Conservation (phyloP, 2,888 invertebrate genomes). For the Tubiluchus corallicola region DNA sequence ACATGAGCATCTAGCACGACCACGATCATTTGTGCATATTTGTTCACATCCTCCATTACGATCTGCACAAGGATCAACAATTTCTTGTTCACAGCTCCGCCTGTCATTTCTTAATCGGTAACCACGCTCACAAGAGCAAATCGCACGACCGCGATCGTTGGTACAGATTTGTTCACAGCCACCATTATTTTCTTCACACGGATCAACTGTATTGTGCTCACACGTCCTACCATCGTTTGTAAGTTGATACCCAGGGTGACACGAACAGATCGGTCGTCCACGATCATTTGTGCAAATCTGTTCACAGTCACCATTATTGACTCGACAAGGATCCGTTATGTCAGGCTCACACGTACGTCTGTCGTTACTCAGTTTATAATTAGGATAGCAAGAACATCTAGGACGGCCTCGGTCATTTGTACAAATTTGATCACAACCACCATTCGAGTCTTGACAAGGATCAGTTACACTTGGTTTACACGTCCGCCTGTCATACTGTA, state of each 20-base stretch:
- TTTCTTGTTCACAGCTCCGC: slow-evolving; percentile 24
- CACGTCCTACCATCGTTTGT: slow-evolving; percentile 28
- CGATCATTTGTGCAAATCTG: no score
- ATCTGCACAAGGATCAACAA: slow-evolving; percentile 29
- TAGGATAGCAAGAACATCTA: no score
- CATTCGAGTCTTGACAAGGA: no score
- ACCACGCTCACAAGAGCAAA: slow-evolving; percentile 33
- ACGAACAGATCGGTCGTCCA: no score
- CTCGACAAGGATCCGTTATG: no score
- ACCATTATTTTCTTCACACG: slow-evolving; percentile 39
- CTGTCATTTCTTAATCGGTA: slow-evolving; percentile 24
- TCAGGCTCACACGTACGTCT: no score
- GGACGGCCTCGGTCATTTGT: slow-evolving; percentile 14
- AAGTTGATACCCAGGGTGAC: slow-evolving; percentile 23
- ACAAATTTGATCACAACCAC: slow-evolving; percentile 22
- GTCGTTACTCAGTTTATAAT: no score
- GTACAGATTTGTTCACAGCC: slow-evolving; percentile 45
- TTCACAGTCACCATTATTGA: no score
- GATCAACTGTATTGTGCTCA: no score
- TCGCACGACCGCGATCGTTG: slow-evolving; percentile 37
- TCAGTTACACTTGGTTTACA: no score
- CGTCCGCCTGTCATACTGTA: slow-evolving; percentile 9
- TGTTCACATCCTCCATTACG: slow-evolving; percentile 36
- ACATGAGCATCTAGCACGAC: slow-evolving; percentile 19
- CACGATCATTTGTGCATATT: slow-evolving; percentile 29